Evolutionary conservation across 2,888 invertebrate genomes (phyloP).

Genomic region (Philopedon plagiatum): DNA sequence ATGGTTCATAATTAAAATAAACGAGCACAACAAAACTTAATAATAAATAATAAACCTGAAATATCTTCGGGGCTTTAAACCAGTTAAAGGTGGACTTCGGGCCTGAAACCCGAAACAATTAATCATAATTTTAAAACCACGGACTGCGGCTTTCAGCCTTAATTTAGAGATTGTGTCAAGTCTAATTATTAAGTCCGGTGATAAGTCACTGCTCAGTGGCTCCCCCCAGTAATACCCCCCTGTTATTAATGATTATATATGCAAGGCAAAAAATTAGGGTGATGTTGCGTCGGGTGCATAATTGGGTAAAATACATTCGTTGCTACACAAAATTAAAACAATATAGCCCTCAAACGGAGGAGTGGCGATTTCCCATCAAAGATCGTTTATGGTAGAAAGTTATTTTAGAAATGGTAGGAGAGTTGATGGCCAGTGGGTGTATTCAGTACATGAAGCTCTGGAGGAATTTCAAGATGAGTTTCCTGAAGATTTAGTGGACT

Average conservation of each 20-base stretch:
- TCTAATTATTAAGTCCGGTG: slow-evolving; percentile 48
- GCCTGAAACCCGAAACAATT: slow-evolving; percentile 31
- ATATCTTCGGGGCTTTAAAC: slow-evolving; percentile 20
- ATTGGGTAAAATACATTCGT: background rate
- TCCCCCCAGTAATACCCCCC: slow-evolving; percentile 1
- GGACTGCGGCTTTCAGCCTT: slow-evolving; percentile 31
- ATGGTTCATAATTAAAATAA: slow-evolving; percentile 21
- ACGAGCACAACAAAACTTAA: slow-evolving; percentile 14
- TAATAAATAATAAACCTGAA: slow-evolving; percentile 35
- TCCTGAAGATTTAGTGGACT: no score
- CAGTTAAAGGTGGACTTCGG: slow-evolving; percentile 37
- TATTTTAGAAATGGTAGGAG: no score
- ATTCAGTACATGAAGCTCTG: no score
- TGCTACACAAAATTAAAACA: no score
- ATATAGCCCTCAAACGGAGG: no score
- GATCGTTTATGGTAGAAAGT: no score
- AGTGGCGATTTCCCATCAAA: no score
- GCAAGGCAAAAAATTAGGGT: background rate
- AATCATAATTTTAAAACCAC: slow-evolving; percentile 49
- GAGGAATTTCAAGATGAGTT: no score
- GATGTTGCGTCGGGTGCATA: background rate
- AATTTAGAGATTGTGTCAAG: slow-evolving; percentile 48
- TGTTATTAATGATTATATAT: slow-evolving; percentile 38
- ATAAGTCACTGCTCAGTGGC: slow-evolving; percentile 41
- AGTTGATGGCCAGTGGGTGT: no score